A percentile compares a stretch with the other conserved stretches of the same genome.
These are phyloP conservation scores for Zootoca vivipara DNA, from an alignment of 2,113 vertebrate genomes.

Conservation along the genomic window DNA sequence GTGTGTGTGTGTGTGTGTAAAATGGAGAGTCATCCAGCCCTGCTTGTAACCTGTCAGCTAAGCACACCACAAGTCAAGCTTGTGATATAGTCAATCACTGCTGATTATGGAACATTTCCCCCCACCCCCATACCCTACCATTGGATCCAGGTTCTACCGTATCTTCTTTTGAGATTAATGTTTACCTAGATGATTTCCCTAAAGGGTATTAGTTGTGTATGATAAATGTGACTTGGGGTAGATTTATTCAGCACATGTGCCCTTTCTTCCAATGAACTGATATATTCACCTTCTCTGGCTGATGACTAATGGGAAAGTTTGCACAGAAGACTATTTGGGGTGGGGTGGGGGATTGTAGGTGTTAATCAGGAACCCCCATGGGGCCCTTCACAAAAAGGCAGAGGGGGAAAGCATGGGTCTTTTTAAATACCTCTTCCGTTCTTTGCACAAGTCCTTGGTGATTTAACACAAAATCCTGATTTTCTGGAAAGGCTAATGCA, in stretches of 20 bases:
- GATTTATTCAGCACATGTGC: neutral
- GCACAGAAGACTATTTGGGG: neutral
- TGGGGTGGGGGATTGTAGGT: neutral
- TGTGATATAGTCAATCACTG: neutral
- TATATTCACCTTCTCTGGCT: neutral
- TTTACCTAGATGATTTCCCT: neutral
- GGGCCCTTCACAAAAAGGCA: neutral
- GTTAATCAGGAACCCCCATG: neutral
- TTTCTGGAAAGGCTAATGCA: neutral
- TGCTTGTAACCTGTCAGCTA: neutral
- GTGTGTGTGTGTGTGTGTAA: no score
- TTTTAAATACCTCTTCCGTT: neutral
- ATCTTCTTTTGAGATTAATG: neutral
- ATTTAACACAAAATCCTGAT: neutral
- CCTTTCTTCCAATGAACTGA: neutral
- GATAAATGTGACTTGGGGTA: neutral
- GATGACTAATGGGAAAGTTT: slow-evolving; percentile 2
- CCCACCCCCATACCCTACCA: no score
- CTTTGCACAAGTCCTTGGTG: neutral
- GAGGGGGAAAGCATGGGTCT: neutral
- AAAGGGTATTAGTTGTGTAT: neutral
- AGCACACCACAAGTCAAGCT: neutral
- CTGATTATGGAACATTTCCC: neutral
- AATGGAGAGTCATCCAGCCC: no score
- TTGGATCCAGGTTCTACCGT: neutral